phyloP scores from a whole-genome alignment of 2,888 invertebrate genomes.

The Blastobasis adustella region DNA sequence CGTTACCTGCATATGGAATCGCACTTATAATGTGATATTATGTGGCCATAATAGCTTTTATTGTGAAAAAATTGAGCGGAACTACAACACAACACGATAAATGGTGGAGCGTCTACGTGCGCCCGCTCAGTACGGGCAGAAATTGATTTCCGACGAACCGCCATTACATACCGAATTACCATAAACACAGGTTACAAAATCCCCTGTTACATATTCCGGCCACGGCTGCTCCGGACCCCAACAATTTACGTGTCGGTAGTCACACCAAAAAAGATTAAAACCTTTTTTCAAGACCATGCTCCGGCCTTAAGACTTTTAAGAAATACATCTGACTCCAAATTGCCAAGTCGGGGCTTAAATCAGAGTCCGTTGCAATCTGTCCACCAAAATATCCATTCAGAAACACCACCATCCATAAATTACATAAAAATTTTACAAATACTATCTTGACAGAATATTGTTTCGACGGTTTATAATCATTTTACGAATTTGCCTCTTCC shows the following conservation, averaged over 20 bases:
- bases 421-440: constrained; percentile 23
- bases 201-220: constrained; percentile 17
- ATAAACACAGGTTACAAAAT: constrained; percentile 27
- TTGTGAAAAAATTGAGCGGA: constrained; percentile 12
- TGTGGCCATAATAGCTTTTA: constrained; percentile 10
- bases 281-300: constrained; percentile 15
- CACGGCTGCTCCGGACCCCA: constrained; percentile 11
- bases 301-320: constrained; percentile 10
- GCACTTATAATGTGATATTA: constrained; percentile 4
- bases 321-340: constrained; percentile 21
- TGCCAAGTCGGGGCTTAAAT: constrained; percentile 23
- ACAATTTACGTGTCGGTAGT: constrained; percentile 29
- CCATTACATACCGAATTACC: constrained; percentile 26
- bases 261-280: constrained; percentile 25
- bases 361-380: constrained; percentile 20
- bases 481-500: constrained; percentile 1
- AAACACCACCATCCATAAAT: constrained; percentile 26
- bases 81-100: constrained; percentile 17
- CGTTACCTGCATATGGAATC: constrained; percentile 4
- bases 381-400: constrained; percentile 26
- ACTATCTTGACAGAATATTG: constrained; percentile 5
- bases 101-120: constrained; percentile 18
- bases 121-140: constrained; percentile 15
- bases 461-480: constrained; percentile 2
- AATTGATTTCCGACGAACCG: constrained; percentile 17